Percentiles rank a stretch among this genome's conserved stretches.
Evolutionary conservation across 2,888 invertebrate species (phyloP).

Genomic region (Pyralis farinalis): DNA sequence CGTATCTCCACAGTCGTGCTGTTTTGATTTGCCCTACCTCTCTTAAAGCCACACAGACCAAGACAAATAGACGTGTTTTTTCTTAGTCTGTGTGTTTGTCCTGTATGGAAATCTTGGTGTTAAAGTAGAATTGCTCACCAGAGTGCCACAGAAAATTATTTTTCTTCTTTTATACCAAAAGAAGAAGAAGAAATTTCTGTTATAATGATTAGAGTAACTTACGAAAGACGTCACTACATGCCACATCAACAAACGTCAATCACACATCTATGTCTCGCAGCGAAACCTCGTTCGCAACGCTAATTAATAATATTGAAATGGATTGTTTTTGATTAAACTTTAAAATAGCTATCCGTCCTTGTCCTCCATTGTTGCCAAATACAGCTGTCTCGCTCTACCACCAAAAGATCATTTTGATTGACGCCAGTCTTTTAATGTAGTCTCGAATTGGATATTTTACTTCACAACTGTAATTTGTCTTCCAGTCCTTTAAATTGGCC

Average conservation of each 20-base stretch:
- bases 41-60: too few species aligned
- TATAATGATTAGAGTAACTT: too few species aligned
- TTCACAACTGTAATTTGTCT: slow-evolving; percentile 36
- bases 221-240: too few species aligned
- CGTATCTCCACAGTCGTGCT: too few species aligned
- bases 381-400: slow-evolving; percentile 23
- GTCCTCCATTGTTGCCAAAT: not conserved
- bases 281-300: slow-evolving; percentile 31
- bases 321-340: slow-evolving; percentile 58
- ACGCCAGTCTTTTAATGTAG: slow-evolving; percentile 34
- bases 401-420: slow-evolving; percentile 41
- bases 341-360: slow-evolving; percentile 13
- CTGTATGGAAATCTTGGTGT: too few species aligned
- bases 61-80: too few species aligned
- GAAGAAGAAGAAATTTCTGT: too few species aligned
- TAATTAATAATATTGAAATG: slow-evolving; percentile 63
- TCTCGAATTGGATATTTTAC: slow-evolving; percentile 36
- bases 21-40: too few species aligned
- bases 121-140: too few species aligned
- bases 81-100: too few species aligned
- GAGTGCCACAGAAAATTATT: too few species aligned
- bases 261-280: slow-evolving; percentile 18
- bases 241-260: slow-evolving; percentile 1
- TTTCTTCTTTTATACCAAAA: too few species aligned
- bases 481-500: slow-evolving; percentile 22